Percentiles rank a stretch among this genome's conserved stretches.
Conservation (phyloP, 2,888 invertebrate species). For the Torymus aiolomorphi region DNA sequence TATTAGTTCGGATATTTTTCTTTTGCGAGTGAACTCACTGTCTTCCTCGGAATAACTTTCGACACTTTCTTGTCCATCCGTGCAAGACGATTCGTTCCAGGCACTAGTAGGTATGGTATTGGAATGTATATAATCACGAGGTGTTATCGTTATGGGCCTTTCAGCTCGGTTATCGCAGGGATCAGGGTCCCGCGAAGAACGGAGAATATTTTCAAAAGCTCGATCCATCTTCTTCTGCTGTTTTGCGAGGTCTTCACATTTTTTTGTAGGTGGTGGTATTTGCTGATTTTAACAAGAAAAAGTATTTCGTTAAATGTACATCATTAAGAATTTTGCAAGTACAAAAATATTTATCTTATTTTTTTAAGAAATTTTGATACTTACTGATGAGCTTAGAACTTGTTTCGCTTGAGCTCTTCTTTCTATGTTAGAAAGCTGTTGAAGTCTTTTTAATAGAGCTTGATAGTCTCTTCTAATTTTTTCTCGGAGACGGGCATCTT, state of each 20-base stretch:
- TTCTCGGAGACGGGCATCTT: slow-evolving; percentile 70
- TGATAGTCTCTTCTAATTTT: slow-evolving; percentile 70
- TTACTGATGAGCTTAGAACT: slow-evolving; percentile 60
- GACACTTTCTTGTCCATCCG: slow-evolving; percentile 32
- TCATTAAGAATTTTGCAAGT: background rate
- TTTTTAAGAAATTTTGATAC: slow-evolving; percentile 23
- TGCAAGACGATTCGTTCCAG: slow-evolving; percentile 60
- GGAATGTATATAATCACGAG: slow-evolving; percentile 56
- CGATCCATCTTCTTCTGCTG: slow-evolving; percentile 78
- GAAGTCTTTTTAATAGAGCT: slow-evolving; percentile 66
- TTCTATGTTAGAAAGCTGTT: slow-evolving; percentile 67
- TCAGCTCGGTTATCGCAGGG: slow-evolving; percentile 52
- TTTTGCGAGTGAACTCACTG: slow-evolving; percentile 64
- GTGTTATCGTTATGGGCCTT: slow-evolving; percentile 64
- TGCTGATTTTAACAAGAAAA: slow-evolving; percentile 55
- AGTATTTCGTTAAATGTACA: background rate
- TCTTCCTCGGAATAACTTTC: slow-evolving; percentile 52
- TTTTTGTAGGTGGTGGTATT: slow-evolving; percentile 64
- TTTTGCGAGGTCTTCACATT: slow-evolving; percentile 73
- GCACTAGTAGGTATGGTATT: slow-evolving; percentile 45
- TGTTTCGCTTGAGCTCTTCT: slow-evolving; percentile 67
- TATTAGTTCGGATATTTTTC: slow-evolving; percentile 70
- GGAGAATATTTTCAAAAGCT: slow-evolving; percentile 74
- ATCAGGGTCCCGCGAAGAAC: slow-evolving; percentile 45
- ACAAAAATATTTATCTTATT: slow-evolving; percentile 3